These are phyloP conservation scores for Crypturellus tataupa DNA, from an alignment of 2,797 vertebrate species.

Conservation along the genomic window DNA sequence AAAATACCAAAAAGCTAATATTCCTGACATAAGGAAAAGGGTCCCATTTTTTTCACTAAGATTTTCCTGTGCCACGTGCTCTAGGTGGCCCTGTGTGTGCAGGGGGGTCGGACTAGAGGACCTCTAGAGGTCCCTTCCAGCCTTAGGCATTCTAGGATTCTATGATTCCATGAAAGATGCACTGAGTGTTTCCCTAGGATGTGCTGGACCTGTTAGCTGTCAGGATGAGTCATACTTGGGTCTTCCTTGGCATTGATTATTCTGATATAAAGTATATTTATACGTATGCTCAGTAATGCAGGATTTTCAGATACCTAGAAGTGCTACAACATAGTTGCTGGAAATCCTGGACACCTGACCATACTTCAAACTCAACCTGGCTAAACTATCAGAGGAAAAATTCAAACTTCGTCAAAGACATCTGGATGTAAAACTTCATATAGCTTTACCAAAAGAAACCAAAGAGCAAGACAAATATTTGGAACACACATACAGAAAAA, in stretches of 20 bases:
- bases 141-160: too few relatives aligned
- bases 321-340: background rate
- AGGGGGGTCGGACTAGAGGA: too few relatives aligned
- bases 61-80: background rate
- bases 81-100: too few relatives aligned
- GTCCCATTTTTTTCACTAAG: background rate
- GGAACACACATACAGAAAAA: background rate
- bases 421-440: background rate
- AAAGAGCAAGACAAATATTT: background rate
- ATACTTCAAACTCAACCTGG: constrained; percentile 8
- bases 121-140: too few relatives aligned
- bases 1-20: background rate
- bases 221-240: background rate
- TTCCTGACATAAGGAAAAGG: background rate
- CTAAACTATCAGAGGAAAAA: background rate
- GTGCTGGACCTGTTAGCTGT: background rate
- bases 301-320: background rate
- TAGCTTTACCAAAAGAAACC: background rate
- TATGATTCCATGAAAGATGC: background rate
- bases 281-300: background rate
- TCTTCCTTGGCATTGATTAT: background rate
- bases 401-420: background rate
- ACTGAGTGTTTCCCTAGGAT: background rate
- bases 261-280: background rate
- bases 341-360: constrained; percentile 12